Conservation (phyloP, 2,113 vertebrate genomes). For the Pachyramphus minor region DNA sequence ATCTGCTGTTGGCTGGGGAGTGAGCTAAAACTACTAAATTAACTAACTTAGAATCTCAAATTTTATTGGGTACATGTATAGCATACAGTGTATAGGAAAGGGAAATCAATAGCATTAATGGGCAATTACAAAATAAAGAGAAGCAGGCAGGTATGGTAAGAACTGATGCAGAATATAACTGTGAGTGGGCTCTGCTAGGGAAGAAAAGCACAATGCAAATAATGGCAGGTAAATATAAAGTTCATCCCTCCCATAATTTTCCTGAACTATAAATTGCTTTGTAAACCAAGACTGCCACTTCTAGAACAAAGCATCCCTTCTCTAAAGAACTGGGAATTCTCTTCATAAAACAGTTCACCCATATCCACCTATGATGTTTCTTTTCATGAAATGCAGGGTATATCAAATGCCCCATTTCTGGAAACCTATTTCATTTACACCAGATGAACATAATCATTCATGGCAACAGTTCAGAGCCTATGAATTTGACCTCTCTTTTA, state of each 20-base stretch:
- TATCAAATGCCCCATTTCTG: neutral
- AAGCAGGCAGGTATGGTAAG: neutral
- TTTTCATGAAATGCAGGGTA: neutral
- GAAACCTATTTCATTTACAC: neutral
- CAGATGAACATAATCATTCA: neutral
- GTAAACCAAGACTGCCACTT: neutral
- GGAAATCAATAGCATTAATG: neutral
- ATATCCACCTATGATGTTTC: neutral
- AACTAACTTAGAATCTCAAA: neutral
- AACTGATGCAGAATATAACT: neutral
- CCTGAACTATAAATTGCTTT: neutral
- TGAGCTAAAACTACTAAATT: slow-evolving; percentile 41
- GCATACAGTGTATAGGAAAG: neutral
- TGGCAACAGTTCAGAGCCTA: neutral
- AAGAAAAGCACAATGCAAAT: neutral
- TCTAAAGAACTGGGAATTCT: neutral
- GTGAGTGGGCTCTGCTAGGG: neutral
- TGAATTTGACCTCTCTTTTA: neutral
- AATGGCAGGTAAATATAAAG: neutral
- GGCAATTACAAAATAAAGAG: neutral
- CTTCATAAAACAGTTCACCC: neutral
- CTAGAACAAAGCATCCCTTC: neutral
- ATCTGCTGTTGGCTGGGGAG: slow-evolving; percentile 29
- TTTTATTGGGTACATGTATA: neutral
- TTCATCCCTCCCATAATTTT: neutral